Conservation (phyloP, 2,797 vertebrate species). For the Alfaro cultratus region DNA sequence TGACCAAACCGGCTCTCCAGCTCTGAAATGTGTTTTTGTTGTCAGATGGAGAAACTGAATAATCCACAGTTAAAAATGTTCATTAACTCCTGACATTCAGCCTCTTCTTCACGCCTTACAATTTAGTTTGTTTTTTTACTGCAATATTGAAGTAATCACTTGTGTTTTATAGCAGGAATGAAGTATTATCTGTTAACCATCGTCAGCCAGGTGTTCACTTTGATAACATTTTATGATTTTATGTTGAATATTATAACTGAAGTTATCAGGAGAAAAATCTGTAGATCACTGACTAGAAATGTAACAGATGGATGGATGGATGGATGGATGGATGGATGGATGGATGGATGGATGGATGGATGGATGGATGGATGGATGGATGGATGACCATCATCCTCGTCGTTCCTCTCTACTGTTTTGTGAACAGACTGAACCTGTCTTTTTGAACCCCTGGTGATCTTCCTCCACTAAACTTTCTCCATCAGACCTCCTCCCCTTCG, state of each 20-base stretch:
- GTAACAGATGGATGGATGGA: too few relatives aligned
- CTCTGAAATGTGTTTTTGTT: conserved; percentile 17
- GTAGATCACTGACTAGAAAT: too few relatives aligned
- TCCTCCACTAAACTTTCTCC: conserved; percentile 15
- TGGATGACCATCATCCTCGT: background rate
- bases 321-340: background rate
- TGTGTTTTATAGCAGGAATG: conserved; percentile 1
- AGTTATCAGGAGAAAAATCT: background rate
- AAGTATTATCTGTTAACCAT: background rate
- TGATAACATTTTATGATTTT: background rate
- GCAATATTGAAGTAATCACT: background rate
- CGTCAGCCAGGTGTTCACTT: background rate
- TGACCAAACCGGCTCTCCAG: background rate
- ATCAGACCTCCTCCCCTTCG: conserved; percentile 37
- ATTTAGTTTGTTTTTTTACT: background rate
- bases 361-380: background rate
- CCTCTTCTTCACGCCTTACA: background rate
- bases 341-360: background rate
- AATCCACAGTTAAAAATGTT: background rate
- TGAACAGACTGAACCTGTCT: background rate
- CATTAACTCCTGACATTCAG: background rate
- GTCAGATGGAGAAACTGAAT: background rate
- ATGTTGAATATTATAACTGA: background rate
- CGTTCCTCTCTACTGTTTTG: background rate
- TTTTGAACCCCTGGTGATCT: background rate